phyloP scores from a whole-genome alignment of 37 sponge, comb jelly and placozoan species.

The Haliclona indistincta region DNA sequence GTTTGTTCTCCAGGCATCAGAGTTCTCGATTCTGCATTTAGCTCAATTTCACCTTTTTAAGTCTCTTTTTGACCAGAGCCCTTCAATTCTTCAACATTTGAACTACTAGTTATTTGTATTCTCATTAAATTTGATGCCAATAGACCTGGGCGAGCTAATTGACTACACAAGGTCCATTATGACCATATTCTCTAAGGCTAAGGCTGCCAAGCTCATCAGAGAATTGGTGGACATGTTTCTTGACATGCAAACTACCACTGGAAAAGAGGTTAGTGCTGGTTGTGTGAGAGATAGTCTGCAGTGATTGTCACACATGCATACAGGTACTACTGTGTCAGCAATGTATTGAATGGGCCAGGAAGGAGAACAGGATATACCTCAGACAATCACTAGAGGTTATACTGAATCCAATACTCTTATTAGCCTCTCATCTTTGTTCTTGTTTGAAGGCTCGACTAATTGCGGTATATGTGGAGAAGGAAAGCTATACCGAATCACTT shows the following conservation, averaged over 20 bases:
- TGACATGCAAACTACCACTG: constrained; percentile 70
- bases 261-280: constrained; percentile 50
- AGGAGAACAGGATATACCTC: constrained; percentile 90
- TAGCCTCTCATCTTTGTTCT: background rate
- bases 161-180: constrained; percentile 58
- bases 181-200: constrained; percentile 87
- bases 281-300: background rate
- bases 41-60: too few species aligned
- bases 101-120: too few species aligned
- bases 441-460: constrained; percentile 61
- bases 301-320: background rate
- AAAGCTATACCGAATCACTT: constrained; percentile 66
- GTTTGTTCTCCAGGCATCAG: too few species aligned
- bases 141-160: constrained; percentile 85
- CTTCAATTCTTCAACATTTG: too few species aligned
- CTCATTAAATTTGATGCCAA: too few species aligned
- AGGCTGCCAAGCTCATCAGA: constrained; percentile 92
- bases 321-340: constrained; percentile 79
- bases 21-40: too few species aligned
- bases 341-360: constrained; percentile 96
- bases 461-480: constrained; percentile 66
- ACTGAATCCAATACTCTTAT: too few species aligned
- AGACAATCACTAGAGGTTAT: constrained; percentile 93
- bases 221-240: constrained; percentile 90
- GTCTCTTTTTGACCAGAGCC: too few species aligned